Base-by-base conservation (phyloP, 2,797 vertebrate species). In the Halcyon leucocephala region DNA sequence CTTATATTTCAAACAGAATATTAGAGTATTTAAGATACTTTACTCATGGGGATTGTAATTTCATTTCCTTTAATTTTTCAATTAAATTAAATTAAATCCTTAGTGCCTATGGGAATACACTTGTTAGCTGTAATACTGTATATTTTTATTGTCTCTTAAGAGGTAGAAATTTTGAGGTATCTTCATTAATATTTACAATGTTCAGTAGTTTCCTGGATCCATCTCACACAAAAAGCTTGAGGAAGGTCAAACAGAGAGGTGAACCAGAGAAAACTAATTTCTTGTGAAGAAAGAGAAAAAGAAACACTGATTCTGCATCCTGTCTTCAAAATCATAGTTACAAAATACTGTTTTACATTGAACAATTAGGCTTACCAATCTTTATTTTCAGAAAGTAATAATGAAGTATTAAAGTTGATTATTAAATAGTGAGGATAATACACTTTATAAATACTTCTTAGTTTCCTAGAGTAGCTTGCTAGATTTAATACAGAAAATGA, bases 1-100 rank as follows among this genome's bases (percentile, higher is more conserved):
- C 28, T 73, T 81, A 19, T 62, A 51, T 96, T 95, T 86, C 19
- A 5, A 60, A 81, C 4, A 55, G 21, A 65, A 82, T 31, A 74
- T 82, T 71, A 64, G 14, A 58, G 9, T 29, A 52, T 60, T 85
- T 93, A 28, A 92, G 29, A 67, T 77, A 29, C 16, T 93, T 94
- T 84, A 89, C 67, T 44, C 9, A 29, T 52, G 62, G 37, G 82
- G 80, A 60, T 17, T 58, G 15, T 31, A 41, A 41, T 80, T 94
- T 92, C 31, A 55, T 95, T 96, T 94, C 82, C 72, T 90, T 93
- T 84, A 93, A 91, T 97, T 96, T 96, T 91, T 21, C 33, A 93
- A 51, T 93, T 84, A 91, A 87, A 82, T 66, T 51, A 86, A 94
- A 92, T 94, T 41, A 92, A 83, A 69, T 79, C 94, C 33, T 82